phyloP scores from a whole-genome alignment of 2,888 invertebrate genomes.

The Rhyacophila evoluta region DNA sequence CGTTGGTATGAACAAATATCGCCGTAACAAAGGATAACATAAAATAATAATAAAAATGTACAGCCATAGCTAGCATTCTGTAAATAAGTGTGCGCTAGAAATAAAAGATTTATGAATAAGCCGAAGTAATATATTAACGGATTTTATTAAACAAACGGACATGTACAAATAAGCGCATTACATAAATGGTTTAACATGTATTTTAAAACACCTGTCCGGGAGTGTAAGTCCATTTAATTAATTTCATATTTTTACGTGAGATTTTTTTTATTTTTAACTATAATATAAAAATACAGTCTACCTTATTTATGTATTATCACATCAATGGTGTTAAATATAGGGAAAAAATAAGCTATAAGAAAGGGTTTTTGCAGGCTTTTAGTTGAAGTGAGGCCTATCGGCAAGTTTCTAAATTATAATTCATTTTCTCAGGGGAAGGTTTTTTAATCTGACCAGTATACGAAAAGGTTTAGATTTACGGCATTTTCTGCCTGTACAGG shows the following conservation, averaged over 20 bases:
- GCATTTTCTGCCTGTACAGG: neutral
- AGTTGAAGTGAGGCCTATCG: neutral
- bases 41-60: neutral
- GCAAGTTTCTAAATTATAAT: neutral
- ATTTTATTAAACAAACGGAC: neutral
- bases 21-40: neutral
- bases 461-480: neutral
- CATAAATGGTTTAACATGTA: no score
- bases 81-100: neutral
- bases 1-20: conserved; percentile 3
- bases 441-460: neutral
- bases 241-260: no score
- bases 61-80: neutral
- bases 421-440: neutral
- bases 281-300: no score
- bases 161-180: no score
- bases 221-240: no score
- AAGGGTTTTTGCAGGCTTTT: neutral
- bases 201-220: no score
- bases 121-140: neutral
- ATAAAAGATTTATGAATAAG: no score
- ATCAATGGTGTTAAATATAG: no score
- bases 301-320: no score
- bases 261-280: no score
- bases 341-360: no score